These are phyloP conservation scores for Chaenodraco wilsoni DNA, from an alignment of 2,797 vertebrate genomes.

Conservation along the genomic window DNA sequence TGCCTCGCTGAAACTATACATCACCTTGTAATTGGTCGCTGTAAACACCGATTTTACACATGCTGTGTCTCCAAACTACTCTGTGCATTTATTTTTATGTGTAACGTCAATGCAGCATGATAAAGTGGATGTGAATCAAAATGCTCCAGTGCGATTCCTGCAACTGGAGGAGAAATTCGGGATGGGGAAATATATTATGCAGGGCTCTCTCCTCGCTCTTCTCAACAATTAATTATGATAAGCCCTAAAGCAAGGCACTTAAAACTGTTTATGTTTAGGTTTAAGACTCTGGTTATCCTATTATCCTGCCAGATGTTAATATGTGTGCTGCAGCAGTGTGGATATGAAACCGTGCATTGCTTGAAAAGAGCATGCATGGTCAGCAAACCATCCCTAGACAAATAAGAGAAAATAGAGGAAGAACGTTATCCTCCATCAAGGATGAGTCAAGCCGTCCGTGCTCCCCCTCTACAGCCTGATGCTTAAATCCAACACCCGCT, in stretches of 20 bases:
- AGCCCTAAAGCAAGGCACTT: constrained; percentile 58
- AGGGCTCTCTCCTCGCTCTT: constrained; percentile 41
- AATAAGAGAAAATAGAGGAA: constrained; percentile 26
- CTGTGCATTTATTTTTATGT: background rate
- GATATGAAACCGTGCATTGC: constrained; percentile 12
- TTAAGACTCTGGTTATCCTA: constrained; percentile 63
- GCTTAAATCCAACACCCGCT: constrained; percentile 72
- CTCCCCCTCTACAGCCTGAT: constrained; percentile 59
- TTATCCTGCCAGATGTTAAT: constrained; percentile 53
- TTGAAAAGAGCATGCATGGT: constrained; percentile 47
- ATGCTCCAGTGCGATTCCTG: constrained; percentile 21
- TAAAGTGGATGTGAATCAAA: constrained; percentile 26
- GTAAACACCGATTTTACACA: constrained; percentile 20
- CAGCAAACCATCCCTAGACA: constrained; percentile 63
- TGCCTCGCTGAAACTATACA: constrained; percentile 10
- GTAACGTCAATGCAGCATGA: background rate
- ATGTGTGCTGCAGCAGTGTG: constrained; percentile 28
- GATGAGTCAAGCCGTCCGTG: constrained; percentile 61
- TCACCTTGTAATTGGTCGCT: constrained; percentile 10
- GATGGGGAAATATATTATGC: constrained; percentile 48
- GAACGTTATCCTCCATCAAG: constrained; percentile 65
- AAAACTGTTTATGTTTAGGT: constrained; percentile 69
- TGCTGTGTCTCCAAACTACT: constrained; percentile 12
- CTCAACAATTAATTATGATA: constrained; percentile 71
- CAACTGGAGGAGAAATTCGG: constrained; percentile 30